These are phyloP conservation scores for Aspidiotus destructor DNA, from an alignment of 2,888 invertebrate species.

Conservation along the genomic window DNA sequence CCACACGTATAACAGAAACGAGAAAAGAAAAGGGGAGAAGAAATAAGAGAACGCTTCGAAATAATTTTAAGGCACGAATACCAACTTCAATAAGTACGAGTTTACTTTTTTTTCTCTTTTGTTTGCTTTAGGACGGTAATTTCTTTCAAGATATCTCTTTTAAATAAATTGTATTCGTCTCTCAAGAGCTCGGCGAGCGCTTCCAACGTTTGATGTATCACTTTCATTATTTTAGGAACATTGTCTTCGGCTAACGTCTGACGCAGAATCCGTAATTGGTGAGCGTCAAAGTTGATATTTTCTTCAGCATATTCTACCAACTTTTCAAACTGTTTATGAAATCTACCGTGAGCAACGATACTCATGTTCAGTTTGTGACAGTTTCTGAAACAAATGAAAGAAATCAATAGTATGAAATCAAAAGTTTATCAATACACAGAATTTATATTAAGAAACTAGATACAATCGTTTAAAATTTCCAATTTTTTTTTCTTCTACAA, in stretches of 20 bases:
- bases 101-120: too few relatives aligned
- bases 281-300: constrained; percentile 35
- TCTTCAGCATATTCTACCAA: constrained; percentile 35
- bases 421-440: background rate
- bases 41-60: too few relatives aligned
- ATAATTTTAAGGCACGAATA: too few relatives aligned
- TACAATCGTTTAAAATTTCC: too few relatives aligned
- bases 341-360: constrained; percentile 15
- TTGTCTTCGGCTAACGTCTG: constrained; percentile 31
- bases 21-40: too few relatives aligned
- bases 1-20: too few relatives aligned
- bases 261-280: constrained; percentile 32
- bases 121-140: background rate
- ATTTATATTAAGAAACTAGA: too few relatives aligned
- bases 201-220: constrained; percentile 32
- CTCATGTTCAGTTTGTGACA: background rate
- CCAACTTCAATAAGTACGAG: too few relatives aligned
- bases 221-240: constrained; percentile 29
- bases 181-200: constrained; percentile 29
- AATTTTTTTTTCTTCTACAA: too few relatives aligned
- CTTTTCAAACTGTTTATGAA: constrained; percentile 32
- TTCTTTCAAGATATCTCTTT: constrained; percentile 33
- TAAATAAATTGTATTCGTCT: constrained; percentile 35
- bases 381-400: background rate
- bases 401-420: background rate